Evolutionary conservation across 2,113 vertebrate species (phyloP).

Genomic region (Hyperopisus bebe): DNA sequence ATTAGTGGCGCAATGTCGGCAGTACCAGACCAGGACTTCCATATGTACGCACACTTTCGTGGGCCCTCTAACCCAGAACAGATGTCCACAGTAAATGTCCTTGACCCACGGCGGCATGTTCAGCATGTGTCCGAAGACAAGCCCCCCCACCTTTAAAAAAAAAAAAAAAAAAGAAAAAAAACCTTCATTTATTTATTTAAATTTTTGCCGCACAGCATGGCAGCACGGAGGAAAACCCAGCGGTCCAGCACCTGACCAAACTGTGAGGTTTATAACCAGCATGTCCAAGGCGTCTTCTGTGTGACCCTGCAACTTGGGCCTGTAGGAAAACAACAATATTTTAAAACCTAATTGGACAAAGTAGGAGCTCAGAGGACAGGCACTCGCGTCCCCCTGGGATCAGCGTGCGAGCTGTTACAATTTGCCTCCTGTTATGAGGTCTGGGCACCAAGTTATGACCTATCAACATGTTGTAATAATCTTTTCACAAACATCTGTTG

Average conservation of each 20-base stretch:
- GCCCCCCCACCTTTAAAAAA: conserved; percentile 34
- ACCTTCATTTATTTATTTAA: conserved; percentile 8
- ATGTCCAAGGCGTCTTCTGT: conserved; percentile 53
- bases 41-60: conserved; percentile 66
- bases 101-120: conserved; percentile 67
- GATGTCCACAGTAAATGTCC: conserved; percentile 81
- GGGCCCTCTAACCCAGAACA: conserved; percentile 77
- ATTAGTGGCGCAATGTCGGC: conserved; percentile 60
- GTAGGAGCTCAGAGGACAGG: conserved; percentile 73
- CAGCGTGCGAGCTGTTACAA: conserved; percentile 66
- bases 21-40: conserved; percentile 65
- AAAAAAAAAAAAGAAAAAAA: background rate
- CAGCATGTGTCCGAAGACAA: conserved; percentile 54
- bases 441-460: conserved; percentile 51
- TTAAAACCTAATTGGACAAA: conserved; percentile 72
- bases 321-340: conserved; percentile 69
- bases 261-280: conserved; percentile 58
- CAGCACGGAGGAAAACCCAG: conserved; percentile 26
- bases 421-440: conserved; percentile 70
- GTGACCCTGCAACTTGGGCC: conserved; percentile 53
- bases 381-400: conserved; percentile 66
- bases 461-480: conserved; percentile 54
- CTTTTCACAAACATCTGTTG: conserved; percentile 60
- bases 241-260: conserved; percentile 88
- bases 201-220: conserved; percentile 21